phyloP scores from a whole-genome alignment of 1,140 invertebrate species.

The Agrypnia vestita region DNA sequence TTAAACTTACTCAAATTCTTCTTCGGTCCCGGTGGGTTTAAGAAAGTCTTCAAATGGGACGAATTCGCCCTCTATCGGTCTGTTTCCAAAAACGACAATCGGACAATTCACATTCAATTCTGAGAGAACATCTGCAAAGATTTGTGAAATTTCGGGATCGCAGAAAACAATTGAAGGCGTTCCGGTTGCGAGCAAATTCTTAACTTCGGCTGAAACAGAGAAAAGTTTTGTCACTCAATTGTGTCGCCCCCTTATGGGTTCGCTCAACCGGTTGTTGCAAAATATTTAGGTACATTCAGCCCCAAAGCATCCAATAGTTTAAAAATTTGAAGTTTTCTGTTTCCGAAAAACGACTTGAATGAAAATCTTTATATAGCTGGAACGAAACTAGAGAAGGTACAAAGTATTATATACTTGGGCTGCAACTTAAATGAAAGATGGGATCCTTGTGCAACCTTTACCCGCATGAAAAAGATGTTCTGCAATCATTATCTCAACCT shows the following conservation, averaged over 20 bases:
- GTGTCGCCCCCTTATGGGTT: neutral
- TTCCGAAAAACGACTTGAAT: neutral
- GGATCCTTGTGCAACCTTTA: too few species aligned
- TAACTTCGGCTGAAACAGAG: conserved; percentile 18
- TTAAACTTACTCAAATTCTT: conserved; percentile 29
- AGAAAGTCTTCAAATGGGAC: conserved; percentile 26
- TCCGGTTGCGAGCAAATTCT: neutral
- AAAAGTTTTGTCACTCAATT: neutral
- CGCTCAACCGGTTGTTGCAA: neutral
- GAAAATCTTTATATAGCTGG: neutral
- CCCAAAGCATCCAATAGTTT: neutral
- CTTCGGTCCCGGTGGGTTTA: conserved; percentile 23
- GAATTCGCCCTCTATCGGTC: neutral
- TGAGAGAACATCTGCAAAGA: neutral
- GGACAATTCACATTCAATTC: neutral
- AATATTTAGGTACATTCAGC: neutral
- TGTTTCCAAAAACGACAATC: neutral
- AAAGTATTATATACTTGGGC: too few species aligned
- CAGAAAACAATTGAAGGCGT: conserved; percentile 17
- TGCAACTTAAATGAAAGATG: too few species aligned
- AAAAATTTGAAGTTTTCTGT: too few species aligned
- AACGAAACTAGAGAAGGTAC: too few species aligned
- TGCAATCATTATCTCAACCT: too few species aligned
- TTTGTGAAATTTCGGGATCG: neutral
- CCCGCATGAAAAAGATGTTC: too few species aligned